Percentiles rank a stretch among this genome's conserved stretches.
phyloP scores from a whole-genome alignment of 2,888 invertebrate species.

The Sussaba pulchella region DNA sequence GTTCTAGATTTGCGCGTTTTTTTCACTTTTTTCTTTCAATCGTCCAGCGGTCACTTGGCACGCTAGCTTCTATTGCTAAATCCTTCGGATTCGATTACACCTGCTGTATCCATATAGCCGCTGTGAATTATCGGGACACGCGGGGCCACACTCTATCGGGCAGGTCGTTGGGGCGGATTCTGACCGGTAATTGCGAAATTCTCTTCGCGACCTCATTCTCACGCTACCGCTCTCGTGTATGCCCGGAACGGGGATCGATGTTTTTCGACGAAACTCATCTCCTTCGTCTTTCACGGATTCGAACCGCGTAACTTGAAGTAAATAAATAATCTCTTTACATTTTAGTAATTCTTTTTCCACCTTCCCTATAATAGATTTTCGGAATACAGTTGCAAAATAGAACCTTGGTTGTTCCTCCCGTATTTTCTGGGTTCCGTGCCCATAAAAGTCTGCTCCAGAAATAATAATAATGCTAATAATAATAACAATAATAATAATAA shows the following conservation, averaged over 20 bases:
- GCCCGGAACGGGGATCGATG: conserved; percentile 24
- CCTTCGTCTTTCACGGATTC: conserved; percentile 15
- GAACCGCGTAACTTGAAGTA: background rate
- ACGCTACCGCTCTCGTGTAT: conserved; percentile 32
- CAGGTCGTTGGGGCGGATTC: conserved; percentile 32
- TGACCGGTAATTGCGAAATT: conserved; percentile 61
- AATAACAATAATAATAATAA: too few relatives aligned
- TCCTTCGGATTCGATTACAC: conserved; percentile 36
- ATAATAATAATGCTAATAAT: too few relatives aligned
- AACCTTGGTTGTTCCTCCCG: too few relatives aligned
- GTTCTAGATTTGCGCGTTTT: conserved; percentile 15
- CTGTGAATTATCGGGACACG: conserved; percentile 27
- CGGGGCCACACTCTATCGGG: background rate
- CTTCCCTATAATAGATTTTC: too few relatives aligned
- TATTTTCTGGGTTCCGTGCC: too few relatives aligned
- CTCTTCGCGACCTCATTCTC: conserved; percentile 55
- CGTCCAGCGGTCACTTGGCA: background rate
- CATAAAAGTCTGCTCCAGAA: too few relatives aligned
- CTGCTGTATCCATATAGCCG: conserved; percentile 27
- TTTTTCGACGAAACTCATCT: conserved; percentile 22
- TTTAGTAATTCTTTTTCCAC: background rate
- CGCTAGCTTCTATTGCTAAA: conserved; percentile 40
- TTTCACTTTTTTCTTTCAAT: background rate
- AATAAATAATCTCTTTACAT: background rate
- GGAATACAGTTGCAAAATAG: too few relatives aligned